Base-by-base conservation (phyloP, 1,140 invertebrate genomes). In the Drosophila tani region DNA sequence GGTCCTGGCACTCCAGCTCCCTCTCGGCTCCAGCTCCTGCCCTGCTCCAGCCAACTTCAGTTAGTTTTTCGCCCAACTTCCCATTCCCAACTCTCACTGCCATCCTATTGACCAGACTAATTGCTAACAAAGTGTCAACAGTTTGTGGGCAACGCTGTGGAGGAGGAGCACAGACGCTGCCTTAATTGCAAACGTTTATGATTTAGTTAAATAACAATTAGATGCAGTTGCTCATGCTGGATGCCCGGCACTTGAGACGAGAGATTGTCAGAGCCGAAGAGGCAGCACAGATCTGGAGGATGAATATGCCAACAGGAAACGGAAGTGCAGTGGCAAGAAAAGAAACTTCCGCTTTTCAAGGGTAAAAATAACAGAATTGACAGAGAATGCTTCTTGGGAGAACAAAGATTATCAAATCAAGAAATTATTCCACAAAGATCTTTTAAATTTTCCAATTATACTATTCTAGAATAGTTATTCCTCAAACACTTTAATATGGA, bases 61-160 rank as follows among this genome's bases (percentile, higher is more conserved):
- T 58, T 58, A 38, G 55, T 50, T 59, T 45, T 35, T 12, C n/a
- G 29, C 38, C 32, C 12, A n/a, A 2, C 65, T 35, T 24, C n/a
- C 27, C 32, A 40, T 19, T 17, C 14, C 29, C 29, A 24, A 14
- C 15, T 50, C 11, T 14, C 1, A 21, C 21, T 3, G 35, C 49
- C 38, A 53, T 53, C 58, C 38, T 80, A 87, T 88, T 81, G 80
- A 78, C 68, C 69, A 69, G 81, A 79, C 85, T 90, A 88, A 88
- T 88, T 90, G 85, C 85, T 81, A 85, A 90, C 81, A 84, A 88
- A 88, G 85, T 88, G 85, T 88, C 85, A 81, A 90, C 85, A 88
- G 81, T 83, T 84, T 82, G 70, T 56, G 83, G 56, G 58, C 43
- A 76, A 55, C 59, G 45, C 49, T 35, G 47, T 40, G 56, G 50